A percentile compares a stretch with the other conserved stretches of the same genome.
These are phyloP conservation scores for Trissolcus basalis DNA, from an alignment of 1,140 invertebrate genomes.

Conservation along the genomic window DNA sequence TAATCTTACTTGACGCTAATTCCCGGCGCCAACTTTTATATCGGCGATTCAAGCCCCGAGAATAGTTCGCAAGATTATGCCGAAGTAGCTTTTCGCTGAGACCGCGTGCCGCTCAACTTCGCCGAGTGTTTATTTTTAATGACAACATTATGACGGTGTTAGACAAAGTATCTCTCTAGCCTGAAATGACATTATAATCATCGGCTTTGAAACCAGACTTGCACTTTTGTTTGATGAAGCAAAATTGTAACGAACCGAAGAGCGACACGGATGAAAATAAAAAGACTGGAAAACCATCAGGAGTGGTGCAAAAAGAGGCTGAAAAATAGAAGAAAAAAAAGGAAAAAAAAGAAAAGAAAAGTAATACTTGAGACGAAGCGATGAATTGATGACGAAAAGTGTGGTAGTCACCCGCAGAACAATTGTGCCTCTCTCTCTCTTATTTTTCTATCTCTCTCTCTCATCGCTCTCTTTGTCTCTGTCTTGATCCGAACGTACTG, in stretches of 20 bases:
- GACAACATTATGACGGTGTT: slow-evolving; percentile 8
- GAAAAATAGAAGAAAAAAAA: slow-evolving; percentile 25
- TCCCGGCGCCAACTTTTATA: not conserved
- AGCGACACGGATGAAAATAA: too few relatives aligned
- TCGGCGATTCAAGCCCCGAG: not conserved
- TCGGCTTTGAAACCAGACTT: slow-evolving; percentile 32
- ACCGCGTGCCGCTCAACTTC: not conserved
- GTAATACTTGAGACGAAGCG: slow-evolving; percentile 18
- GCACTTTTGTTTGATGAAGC: not conserved
- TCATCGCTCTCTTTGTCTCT: slow-evolving; percentile 23
- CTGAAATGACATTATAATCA: slow-evolving; percentile 41
- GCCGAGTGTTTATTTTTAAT: not conserved
- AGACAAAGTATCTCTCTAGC: slow-evolving; percentile 22
- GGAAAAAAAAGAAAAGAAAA: too few relatives aligned
- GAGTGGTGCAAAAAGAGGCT: too few relatives aligned
- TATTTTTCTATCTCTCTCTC: slow-evolving; percentile 32
- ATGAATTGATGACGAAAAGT: slow-evolving; percentile 41
- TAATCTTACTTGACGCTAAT: not conserved
- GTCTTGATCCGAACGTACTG: slow-evolving; percentile 35
- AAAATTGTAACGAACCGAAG: not conserved
- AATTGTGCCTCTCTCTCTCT: slow-evolving; percentile 26
- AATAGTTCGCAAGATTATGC: slow-evolving; percentile 3
- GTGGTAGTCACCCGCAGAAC: slow-evolving; percentile 2
- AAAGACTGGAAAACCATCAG: too few relatives aligned
- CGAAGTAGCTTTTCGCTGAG: slow-evolving; percentile 5